Base-by-base conservation (phyloP, 1,140 invertebrate species). In the Rhynchophorus ferrugineus region DNA sequence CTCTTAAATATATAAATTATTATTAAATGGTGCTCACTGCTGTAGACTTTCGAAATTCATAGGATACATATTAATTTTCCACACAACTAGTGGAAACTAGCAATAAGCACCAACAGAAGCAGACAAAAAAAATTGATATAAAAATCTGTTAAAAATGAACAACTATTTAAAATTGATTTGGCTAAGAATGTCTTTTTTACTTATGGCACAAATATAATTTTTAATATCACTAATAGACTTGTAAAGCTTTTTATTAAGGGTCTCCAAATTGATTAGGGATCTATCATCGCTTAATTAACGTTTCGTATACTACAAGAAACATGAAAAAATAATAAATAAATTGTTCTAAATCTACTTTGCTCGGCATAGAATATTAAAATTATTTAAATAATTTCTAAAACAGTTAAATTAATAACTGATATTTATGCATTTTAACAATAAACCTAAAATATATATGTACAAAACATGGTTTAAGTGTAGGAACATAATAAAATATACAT, bases 161-260 rank as follows among this genome's bases (percentile, higher is more conserved):
- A n/a, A n/a, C n/a, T n/a, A n/a, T n/a, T n/a, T n/a, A n/a, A n/a
- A 17, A 41, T 18, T 41, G 5, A 18, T 19, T 2, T 41, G 2
- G 14, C 38, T 41, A 41, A 41, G 18, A 41, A 5, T 8, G 17
- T 41, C 38, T 3, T 41, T 41, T 41, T 18, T 8, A 41, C n/a
- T 41, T 41, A 41, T 41, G 38, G 38, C 38, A 41, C 38, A 41
- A n/a, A 41, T 18, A 41, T 37, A n/a, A 37, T 37, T 41, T 41
- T 41, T 41, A 18, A 41, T 41, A 41, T 41, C 38, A 41, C 38
- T 41, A 41, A 41, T 18, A 41, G 16, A 41, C 38, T 41, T 41
- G 38, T 41, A 41, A 41, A 41, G 38, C 38, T 41, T 41, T 18
- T 41, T 41, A 41, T 37, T 16, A 41, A 18, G 9, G 18, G 14